Base-by-base conservation (phyloP, 2,113 vertebrate genomes). In the Chaetorhynchus papuensis region DNA sequence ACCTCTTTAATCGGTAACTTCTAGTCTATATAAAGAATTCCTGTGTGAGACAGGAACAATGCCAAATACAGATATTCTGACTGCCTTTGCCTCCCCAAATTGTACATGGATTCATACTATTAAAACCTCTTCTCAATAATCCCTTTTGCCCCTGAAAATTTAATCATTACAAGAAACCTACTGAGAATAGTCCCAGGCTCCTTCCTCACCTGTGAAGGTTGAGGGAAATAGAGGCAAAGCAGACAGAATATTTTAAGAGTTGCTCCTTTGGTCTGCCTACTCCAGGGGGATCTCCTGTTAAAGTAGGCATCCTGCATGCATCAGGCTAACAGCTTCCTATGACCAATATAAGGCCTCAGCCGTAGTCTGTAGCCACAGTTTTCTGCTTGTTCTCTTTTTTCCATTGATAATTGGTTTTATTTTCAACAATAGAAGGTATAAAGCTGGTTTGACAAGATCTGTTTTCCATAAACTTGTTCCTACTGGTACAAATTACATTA, bases 311-410 rank as follows among this genome's bases (percentile, higher is more conserved):
- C 14, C 45, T 31, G 13, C 2, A 4, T 1, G 0, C 31, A 31
- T 23, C 18, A 54, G 10, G 6, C 31, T 31, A 81, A 44, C 9
- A 63, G 7, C 18, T 31, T 88, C 30, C 26, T 16, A 23, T 15
- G 70, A 18, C 9, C 3, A 1, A 7, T 24, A 13, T 0, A 0
- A 77, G 15, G 21, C 37, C 21, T 60, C 60, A 53, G n/a, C 27
- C 41, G 37, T 26, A 10, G 35, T 27, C 41, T 53, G 4, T 44
- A 50, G 26, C 31, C 7, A 37, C 6, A 44, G 7, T 7, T 56
- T 82, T 9, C 15, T 68, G 19, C 14, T 41, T 68, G 22, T 23
- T 19, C 7, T 61, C 87, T 87, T 49, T 60, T 42, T 54, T 7
- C 9, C 5, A 9, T 5, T 75, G n/a, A 27, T 28, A 13, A 41